A percentile compares a stretch with the other conserved stretches of the same genome.
phyloP scores from a whole-genome alignment of 2,797 vertebrate genomes.

The Pyrrhura leucotis region DNA sequence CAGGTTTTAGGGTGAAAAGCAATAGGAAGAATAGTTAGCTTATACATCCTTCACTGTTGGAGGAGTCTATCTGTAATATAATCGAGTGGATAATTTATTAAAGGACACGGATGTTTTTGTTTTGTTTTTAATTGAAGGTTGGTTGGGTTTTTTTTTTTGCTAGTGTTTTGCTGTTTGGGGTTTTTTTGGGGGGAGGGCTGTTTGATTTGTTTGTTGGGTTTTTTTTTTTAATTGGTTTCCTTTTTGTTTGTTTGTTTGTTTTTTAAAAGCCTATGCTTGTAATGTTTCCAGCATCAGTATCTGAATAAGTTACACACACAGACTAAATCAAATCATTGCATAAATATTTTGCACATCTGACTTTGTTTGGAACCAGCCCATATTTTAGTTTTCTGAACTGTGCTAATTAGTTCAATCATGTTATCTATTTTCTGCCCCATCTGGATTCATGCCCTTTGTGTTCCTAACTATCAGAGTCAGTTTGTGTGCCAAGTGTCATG shows the following conservation, averaged over 20 bases:
- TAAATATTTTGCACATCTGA: conserved; percentile 38
- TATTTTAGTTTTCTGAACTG: conserved; percentile 18
- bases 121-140: neutral
- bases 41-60: neutral
- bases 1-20: neutral
- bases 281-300: neutral
- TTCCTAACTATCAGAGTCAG: neutral
- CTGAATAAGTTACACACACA: neutral
- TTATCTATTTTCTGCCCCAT: neutral
- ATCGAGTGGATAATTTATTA: neutral
- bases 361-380: conserved; percentile 19
- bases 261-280: neutral
- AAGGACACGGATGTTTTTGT: neutral
- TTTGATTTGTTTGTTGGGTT: neutral
- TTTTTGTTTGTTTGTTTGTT: neutral
- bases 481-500: conserved; percentile 32
- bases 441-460: neutral
- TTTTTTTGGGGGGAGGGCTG: neutral
- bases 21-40: neutral
- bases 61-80: neutral
- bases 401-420: conserved; percentile 30
- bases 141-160: neutral
- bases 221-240: neutral
- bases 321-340: neutral
- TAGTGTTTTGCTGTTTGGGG: neutral